Base-by-base conservation (phyloP, 2,113 vertebrate species). In the Alethe castanea region DNA sequence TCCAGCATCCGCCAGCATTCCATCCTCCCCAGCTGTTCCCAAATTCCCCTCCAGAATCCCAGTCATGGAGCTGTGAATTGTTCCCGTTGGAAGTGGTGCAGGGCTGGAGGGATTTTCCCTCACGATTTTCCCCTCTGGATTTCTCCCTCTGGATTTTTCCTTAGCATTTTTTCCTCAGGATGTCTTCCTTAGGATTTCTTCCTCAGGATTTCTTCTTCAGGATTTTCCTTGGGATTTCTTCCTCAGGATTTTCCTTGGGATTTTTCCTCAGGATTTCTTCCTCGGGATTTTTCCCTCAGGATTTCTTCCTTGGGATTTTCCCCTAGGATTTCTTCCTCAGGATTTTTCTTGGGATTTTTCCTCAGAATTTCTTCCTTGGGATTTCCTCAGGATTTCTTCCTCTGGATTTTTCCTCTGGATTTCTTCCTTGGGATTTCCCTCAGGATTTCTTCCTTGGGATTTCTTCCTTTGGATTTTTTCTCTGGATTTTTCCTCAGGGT, bases 311-410 rank as follows among this genome's bases (percentile, higher is more conserved):
- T 22, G 1, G 11, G 24, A 19, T 38, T 71, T 70, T 19, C 38
- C 38, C 38, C 38, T 40, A 12, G 38, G 38, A 40, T 40, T 67
- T 22, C 14, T 26, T 8, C 22, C 3, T 54, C n/a, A 14, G 5
- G 16, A 29, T 17, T 57, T 36, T 52, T 11, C 36, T 42, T 2
- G 2, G 4, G 47, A 29, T 23, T 52, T 62, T 4, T 14, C 56
- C 13, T 36, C 9, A 6, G 7, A 11, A n/a, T 24, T n/a, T 44
- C 45, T 65, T 33, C 40, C 11, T 23, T 3, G 0, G 3, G 18
- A 36, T 35, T 65, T 31, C 6, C 14, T 5, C n/a, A 1, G 12
- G 53, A 20, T 35, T 56, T 35, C 8, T 73, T 45, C 33, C 33
- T 70, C 26, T 16, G 13, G 8, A 31, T 24, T 3, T 71, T 26